Conservation (phyloP, 2,888 invertebrate species). For the Rhopalosiphum nymphaeae region DNA sequence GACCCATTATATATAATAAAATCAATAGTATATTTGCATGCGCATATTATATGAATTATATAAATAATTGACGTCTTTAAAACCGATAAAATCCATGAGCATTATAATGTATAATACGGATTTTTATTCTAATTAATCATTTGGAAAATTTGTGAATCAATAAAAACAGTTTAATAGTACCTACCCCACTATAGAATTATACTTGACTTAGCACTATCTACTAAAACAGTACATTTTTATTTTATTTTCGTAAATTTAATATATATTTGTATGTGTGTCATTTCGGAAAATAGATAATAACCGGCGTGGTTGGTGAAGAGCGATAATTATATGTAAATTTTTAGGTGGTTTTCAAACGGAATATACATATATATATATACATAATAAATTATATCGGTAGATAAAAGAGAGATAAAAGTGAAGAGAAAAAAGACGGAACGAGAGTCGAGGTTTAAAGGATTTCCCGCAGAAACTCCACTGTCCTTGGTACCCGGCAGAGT, state of each 20-base stretch:
- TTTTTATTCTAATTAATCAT: neutral
- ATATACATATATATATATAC: neutral
- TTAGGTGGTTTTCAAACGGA: neutral
- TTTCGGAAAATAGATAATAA: conserved; percentile 21
- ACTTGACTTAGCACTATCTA: neutral
- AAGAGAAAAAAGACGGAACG: neutral
- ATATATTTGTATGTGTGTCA: neutral
- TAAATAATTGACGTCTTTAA: neutral
- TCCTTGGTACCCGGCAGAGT: neutral
- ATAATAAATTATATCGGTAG: neutral
- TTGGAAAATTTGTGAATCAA: neutral
- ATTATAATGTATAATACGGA: neutral
- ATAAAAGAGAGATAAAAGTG: conserved; percentile 7
- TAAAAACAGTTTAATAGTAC: neutral
- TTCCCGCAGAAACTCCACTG: neutral
- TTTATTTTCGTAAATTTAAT: neutral
- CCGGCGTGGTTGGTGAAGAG: neutral
- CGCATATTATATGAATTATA: neutral
- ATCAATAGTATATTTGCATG: neutral
- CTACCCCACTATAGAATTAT: neutral
- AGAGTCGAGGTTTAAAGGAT: conserved; percentile 28
- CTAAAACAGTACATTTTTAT: neutral
- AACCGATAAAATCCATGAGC: neutral
- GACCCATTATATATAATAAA: neutral
- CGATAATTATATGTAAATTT: conserved; percentile 2